These are phyloP conservation scores for Luperina nickerlii DNA, from an alignment of 2,888 invertebrate genomes.

Conservation along the genomic window DNA sequence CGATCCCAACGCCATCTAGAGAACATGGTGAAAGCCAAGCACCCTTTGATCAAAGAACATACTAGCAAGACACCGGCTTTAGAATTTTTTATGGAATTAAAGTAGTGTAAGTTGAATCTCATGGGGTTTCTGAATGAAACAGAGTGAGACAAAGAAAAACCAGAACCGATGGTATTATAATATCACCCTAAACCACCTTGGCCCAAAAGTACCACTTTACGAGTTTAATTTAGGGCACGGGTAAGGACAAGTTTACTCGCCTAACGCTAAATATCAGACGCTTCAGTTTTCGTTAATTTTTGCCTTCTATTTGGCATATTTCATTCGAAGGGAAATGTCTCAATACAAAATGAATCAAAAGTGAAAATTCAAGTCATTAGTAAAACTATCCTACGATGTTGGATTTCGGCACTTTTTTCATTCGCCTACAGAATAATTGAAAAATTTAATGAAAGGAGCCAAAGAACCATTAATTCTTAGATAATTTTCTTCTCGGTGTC, in stretches of 20 bases:
- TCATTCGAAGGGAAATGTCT: not conserved
- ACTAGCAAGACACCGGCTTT: not conserved
- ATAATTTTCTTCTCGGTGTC: too few relatives aligned
- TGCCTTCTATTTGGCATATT: not conserved
- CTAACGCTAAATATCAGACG: not conserved
- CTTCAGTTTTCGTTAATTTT: not conserved
- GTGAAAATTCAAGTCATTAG: not conserved
- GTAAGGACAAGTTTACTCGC: too few relatives aligned
- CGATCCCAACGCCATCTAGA: conserved; percentile 44
- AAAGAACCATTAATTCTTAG: not conserved
- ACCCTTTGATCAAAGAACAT: not conserved
- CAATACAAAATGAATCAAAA: not conserved
- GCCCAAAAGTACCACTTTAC: not conserved
- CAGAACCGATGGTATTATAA: not conserved
- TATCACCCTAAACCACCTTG: not conserved
- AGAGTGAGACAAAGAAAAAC: not conserved
- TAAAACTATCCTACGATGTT: not conserved
- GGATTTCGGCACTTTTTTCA: not conserved
- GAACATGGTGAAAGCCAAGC: not conserved
- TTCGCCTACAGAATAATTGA: not conserved
- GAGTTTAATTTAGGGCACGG: not conserved
- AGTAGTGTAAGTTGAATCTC: not conserved
- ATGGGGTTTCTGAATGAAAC: not conserved
- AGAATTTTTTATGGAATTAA: not conserved
- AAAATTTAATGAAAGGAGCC: too few relatives aligned